Evolutionary conservation across 2,888 invertebrate species (phyloP), one percentile per base, ranked within the genome.

Genomic region (Galeruca laticollis): DNA sequence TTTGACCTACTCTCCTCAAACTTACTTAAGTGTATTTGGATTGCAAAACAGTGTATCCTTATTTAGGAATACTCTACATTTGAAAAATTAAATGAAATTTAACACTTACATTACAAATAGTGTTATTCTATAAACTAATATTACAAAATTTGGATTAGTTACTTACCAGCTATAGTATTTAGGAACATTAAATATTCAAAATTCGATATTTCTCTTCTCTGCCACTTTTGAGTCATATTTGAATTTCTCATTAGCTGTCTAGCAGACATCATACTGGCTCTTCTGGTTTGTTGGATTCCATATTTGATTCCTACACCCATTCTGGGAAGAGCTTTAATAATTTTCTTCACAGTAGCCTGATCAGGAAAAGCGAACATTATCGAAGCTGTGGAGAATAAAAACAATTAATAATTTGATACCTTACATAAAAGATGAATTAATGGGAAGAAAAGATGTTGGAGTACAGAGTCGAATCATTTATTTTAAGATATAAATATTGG

Each of bases 131-230:
- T 26, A 6, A 26, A 26, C 26, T 26, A 26, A 1, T 26, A 26
- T 26, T 40, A n/a, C 3, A 40, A n/a, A 18, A 47, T n/a, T 6
- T 40, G 6, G 4, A 13, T 1, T n/a, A 40, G 11, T 8, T 54
- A 82, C 90, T 89, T 82, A 95, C 95, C 98, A 71, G 99, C 99
- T 77, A 99, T 98, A 18, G 99, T 99, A 86, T 99, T 99, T 77
- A 99, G 92, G 89, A 99, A 99, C 99, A 99, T 99, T 80, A 99
- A 90, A 86, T 99, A 99, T 87, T 99, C 99, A 87, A 99, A 99
- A 88, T 99, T 99, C 73, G 98, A 98, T 81, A 99, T 99, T 87
- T 99, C 99, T 54, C 99, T 89, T 26, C 98, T 90, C 86, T 99
- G 99, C 99, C 99, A 99, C 86, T 98, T 96, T 87, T 98, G 97